Conservation (phyloP, 2,888 invertebrate genomes). For the Ligdia adustata region DNA sequence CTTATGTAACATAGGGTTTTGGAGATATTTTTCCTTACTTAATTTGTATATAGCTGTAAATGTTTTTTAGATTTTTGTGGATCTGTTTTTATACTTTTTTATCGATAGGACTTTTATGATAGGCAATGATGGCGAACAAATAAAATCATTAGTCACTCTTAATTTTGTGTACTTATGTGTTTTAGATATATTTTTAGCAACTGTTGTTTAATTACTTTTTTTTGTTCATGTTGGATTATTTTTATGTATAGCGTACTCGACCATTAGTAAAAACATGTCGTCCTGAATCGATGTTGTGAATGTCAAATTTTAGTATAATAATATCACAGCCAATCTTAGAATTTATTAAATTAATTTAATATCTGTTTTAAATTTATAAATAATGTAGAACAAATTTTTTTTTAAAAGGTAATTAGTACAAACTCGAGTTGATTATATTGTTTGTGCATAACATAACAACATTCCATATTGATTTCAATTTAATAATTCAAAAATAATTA, state of each 20-base stretch:
- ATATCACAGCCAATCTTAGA: no score
- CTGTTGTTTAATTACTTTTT: slow-evolving; percentile 22
- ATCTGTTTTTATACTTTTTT: slow-evolving; percentile 69
- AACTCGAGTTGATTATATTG: slow-evolving; percentile 13
- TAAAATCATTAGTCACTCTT: slow-evolving; percentile 39
- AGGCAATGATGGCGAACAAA: slow-evolving; percentile 46
- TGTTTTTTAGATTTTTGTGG: slow-evolving; percentile 61
- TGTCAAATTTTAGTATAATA: no score
- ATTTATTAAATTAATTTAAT: no score
- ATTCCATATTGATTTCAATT: slow-evolving; percentile 48
- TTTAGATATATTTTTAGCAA: slow-evolving; percentile 29
- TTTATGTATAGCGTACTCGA: neutral
- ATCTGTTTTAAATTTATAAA: no score
- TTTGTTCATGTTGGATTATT: slow-evolving; percentile 31
- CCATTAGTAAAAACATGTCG: no score
- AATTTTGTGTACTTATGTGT: slow-evolving; percentile 36
- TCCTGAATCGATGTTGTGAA: slow-evolving; percentile 3
- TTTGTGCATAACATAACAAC: slow-evolving; percentile 35
- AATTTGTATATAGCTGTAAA: slow-evolving; percentile 80
- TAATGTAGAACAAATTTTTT: slow-evolving; percentile 3
- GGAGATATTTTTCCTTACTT: slow-evolving; percentile 62
- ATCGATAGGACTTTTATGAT: slow-evolving; percentile 34
- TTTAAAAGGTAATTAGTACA: slow-evolving; percentile 12
- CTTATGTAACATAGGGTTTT: slow-evolving; percentile 62
- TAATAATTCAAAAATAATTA: slow-evolving; percentile 37